Percentiles rank a stretch among this genome's conserved stretches.
Evolutionary conservation across 2,797 vertebrate species (phyloP).

Genomic region (Halcyon badia): DNA sequence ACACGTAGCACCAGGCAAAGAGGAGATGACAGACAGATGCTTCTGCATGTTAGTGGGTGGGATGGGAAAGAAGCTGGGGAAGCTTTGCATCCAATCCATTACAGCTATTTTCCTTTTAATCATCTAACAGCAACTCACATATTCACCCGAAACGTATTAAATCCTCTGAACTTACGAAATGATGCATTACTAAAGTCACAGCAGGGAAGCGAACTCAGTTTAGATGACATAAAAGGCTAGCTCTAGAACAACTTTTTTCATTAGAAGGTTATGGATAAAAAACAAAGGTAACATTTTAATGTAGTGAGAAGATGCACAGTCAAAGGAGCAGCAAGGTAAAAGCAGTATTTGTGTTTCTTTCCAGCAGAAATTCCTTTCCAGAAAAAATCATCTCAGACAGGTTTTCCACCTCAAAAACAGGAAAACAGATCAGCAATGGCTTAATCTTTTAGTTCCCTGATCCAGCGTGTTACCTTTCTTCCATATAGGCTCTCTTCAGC

Average conservation of each 20-base stretch:
- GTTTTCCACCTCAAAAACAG: not conserved
- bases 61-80: conserved; percentile 38
- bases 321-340: not conserved
- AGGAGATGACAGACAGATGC: conserved; percentile 24
- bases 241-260: conserved; percentile 46
- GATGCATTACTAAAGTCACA: conserved; percentile 75
- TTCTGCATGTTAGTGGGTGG: not conserved
- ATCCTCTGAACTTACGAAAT: conserved; percentile 69
- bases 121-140: conserved; percentile 48
- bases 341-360: not conserved
- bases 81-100: conserved; percentile 58
- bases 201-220: conserved; percentile 58
- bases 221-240: conserved; percentile 59
- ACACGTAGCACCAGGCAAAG: not conserved
- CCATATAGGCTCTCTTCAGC: not conserved
- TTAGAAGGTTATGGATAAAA: conserved; percentile 60
- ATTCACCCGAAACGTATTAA: conserved; percentile 46
- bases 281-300: conserved; percentile 26
- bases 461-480: not conserved
- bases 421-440: not conserved
- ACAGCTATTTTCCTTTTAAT: conserved; percentile 74
- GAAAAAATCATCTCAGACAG: not conserved
- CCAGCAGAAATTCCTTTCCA: not conserved
- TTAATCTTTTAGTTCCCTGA: not conserved
- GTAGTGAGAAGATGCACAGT: conserved; percentile 7